Base-by-base conservation (phyloP, 2,888 invertebrate species). In the Lobophora halterata region DNA sequence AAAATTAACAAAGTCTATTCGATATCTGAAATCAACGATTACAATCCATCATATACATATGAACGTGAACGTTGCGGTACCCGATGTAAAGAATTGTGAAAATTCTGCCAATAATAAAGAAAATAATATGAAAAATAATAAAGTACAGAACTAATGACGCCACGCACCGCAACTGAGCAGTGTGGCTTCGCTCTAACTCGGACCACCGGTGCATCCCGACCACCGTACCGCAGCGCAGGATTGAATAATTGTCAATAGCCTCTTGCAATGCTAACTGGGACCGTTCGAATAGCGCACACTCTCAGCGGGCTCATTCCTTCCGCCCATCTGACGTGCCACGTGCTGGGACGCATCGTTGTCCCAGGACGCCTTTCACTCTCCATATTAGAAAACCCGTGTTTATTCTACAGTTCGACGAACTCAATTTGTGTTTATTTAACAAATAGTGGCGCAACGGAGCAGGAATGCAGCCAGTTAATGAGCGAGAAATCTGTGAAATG, bases 341-440 rank as follows among this genome's bases (percentile, higher is more conserved):
- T 57, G 63, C 54, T 56, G 38, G 49, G 63, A 68, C 71, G 72
- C 74, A 67, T 57, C 60, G 2, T 17, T 16, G 18, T 36, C 42
- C 37, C 43, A 29, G 37, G 56, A 55, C 55, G 55, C 66, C 74
- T 80, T 78, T 80, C 80, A 72, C 76, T 79, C 61, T 78, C 68
- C 72, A 63, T 68, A 73, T 65, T 64, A 65, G 65, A 64, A 33
- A 46, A 46, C 58, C 49, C 53, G 60, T 58, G 65, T 64, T 70
- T 66, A 71, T 71, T 69, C 68, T 63, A 61, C 64, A 57, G 79
- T 72, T 69, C 76, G 68, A 60, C 66, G 75, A 76, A 72, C 76
- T 58, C 54, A 55, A 60, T 58, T 59, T 49, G 43, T 67, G 67
- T 67, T 71, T 71, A 64, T 66, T 68, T 58, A 67, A 66, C 65